phyloP scores from a whole-genome alignment of 2,113 vertebrate genomes.

The Perccottus glenii region DNA sequence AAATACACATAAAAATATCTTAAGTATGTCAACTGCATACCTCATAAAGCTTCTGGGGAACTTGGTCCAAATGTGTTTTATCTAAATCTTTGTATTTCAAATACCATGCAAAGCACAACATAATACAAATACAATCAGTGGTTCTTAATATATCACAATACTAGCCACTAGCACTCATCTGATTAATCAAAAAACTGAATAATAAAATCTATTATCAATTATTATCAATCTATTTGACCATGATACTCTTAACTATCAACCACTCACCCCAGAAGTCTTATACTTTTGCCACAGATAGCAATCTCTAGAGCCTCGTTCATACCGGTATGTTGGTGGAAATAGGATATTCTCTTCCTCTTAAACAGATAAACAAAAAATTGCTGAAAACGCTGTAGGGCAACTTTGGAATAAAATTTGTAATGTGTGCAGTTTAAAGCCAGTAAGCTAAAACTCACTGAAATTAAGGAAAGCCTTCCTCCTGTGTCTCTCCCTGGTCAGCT shows the following conservation, averaged over 20 bases:
- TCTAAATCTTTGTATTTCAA: neutral
- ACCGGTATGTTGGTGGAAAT: conserved; percentile 90
- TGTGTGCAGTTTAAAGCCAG: neutral
- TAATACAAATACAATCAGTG: too few species aligned
- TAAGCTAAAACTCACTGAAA: conserved; percentile 81
- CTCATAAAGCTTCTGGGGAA: neutral
- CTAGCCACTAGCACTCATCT: too few species aligned
- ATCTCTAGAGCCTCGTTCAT: conserved; percentile 86
- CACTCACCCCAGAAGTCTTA: conserved; percentile 87
- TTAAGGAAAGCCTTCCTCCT: conserved; percentile 87
- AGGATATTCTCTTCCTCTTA: conserved; percentile 87
- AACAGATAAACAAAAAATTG: conserved; percentile 32
- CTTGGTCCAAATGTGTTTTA: neutral
- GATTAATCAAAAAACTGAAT: too few species aligned
- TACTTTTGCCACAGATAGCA: conserved; percentile 89
- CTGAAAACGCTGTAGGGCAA: neutral
- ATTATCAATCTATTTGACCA: too few species aligned
- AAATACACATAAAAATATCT: conserved; percentile 29
- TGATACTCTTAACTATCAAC: neutral
- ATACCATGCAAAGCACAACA: neutral
- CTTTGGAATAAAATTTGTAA: neutral
- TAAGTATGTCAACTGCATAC: conserved; percentile 17
- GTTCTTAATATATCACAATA: too few species aligned
- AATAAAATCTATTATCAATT: too few species aligned
- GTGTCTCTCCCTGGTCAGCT: conserved; percentile 85